phyloP scores from a whole-genome alignment of 2,888 invertebrate genomes.

The Smittia sp. region DNA sequence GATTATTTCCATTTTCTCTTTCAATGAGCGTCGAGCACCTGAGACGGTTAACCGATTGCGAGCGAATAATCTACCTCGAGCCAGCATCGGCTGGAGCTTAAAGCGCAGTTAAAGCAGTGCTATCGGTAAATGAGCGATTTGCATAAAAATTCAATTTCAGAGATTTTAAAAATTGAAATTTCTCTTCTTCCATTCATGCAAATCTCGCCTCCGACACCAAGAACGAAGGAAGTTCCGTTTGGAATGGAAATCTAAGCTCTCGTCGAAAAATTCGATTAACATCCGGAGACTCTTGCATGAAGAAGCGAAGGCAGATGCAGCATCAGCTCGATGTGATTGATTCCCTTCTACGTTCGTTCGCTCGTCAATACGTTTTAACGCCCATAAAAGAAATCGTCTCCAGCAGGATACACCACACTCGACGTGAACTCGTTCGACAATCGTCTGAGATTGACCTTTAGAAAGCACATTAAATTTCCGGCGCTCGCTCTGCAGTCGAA shows the following conservation, averaged over 20 bases:
- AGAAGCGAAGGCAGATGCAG: not conserved
- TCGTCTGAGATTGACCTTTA: not conserved
- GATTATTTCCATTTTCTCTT: too few species aligned
- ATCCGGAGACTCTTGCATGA: not conserved
- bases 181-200: not conserved
- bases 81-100: too few species aligned
- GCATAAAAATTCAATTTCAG: not conserved
- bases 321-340: not conserved
- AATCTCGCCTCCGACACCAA: not conserved
- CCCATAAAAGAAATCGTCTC: not conserved
- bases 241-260: not conserved
- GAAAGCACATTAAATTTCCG: not conserved
- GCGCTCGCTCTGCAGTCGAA: not conserved
- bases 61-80: too few species aligned
- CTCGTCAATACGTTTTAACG: not conserved
- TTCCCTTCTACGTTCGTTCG: not conserved
- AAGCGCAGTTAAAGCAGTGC: too few species aligned
- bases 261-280: not conserved
- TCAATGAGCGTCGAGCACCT: too few species aligned
- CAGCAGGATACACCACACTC: not conserved
- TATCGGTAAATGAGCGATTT: too few species aligned
- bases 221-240: not conserved
- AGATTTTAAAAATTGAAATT: not conserved
- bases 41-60: too few species aligned
- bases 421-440: not conserved